Percentiles rank a stretch among this genome's conserved stretches.
phyloP scores from a whole-genome alignment of 2,888 invertebrate species.

The Microdon myrmicae region DNA sequence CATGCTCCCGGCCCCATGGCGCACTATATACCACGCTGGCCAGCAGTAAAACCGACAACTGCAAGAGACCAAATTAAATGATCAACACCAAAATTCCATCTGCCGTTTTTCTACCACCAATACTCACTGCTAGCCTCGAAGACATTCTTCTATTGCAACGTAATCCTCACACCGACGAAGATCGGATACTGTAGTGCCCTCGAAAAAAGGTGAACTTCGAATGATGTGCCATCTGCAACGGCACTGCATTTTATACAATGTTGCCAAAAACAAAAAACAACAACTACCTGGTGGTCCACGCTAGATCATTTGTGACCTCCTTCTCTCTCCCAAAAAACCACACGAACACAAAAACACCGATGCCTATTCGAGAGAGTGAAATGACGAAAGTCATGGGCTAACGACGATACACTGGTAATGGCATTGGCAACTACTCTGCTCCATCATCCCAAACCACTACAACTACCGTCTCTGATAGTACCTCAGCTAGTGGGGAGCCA shows the following conservation, averaged over 20 bases:
- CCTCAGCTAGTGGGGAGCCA: conserved; percentile 40
- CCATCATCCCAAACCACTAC: conserved; percentile 21
- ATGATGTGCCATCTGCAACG: conserved; percentile 48
- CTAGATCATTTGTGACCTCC: conserved; percentile 33
- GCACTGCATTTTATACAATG: conserved; percentile 49
- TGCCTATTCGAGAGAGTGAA: conserved; percentile 33
- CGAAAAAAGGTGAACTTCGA: conserved; percentile 46
- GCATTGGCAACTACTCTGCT: conserved; percentile 18
- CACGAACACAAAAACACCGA: conserved; percentile 13
- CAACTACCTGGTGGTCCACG: conserved; percentile 40
- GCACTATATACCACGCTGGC: conserved; percentile 29
- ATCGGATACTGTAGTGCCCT: conserved; percentile 27
- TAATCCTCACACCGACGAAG: conserved; percentile 47
- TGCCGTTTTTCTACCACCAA: conserved; percentile 15
- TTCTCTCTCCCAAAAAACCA: conserved; percentile 21
- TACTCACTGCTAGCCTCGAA: conserved; percentile 46
- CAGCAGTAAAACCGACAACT: conserved; percentile 37
- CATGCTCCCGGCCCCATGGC: conserved; percentile 41
- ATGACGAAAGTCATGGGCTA: conserved; percentile 44
- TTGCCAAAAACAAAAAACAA: conserved; percentile 48
- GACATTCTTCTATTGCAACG: conserved; percentile 35
- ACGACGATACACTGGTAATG: conserved; percentile 7
- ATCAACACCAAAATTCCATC: conserved; percentile 7
- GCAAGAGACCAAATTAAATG: conserved; percentile 23
- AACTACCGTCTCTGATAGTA: conserved; percentile 1